phyloP scores from a whole-genome alignment of 2,888 invertebrate genomes.

The Ariolimax columbianus region DNA sequence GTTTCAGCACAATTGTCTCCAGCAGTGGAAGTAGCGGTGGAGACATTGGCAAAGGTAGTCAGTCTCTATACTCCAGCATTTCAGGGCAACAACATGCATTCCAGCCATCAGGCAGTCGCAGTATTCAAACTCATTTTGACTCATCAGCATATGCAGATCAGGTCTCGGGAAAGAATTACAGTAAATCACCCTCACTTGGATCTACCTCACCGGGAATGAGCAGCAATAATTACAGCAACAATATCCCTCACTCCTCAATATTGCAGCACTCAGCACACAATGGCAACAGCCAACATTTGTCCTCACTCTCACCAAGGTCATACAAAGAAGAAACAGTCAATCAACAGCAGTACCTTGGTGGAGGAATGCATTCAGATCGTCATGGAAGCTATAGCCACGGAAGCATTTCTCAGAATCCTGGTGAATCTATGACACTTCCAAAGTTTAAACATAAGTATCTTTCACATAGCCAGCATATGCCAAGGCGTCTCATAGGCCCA shows the following conservation, averaged over 20 bases:
- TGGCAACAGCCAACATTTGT: slow-evolving; percentile 40
- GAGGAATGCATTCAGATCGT: slow-evolving; percentile 39
- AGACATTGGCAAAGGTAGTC: slow-evolving; percentile 44
- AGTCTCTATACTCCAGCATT: slow-evolving; percentile 52
- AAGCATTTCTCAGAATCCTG: slow-evolving; percentile 23
- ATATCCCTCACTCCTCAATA: slow-evolving; percentile 41
- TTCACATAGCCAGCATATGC: slow-evolving; percentile 44
- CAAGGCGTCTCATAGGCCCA: slow-evolving; percentile 40
- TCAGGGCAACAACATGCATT: slow-evolving; percentile 48
- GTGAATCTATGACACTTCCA: slow-evolving; percentile 49
- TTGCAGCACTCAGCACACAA: slow-evolving; percentile 48
- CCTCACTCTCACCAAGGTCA: slow-evolving; percentile 43
- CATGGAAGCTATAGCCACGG: slow-evolving; percentile 36
- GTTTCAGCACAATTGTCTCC: slow-evolving; percentile 56
- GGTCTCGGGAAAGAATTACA: slow-evolving; percentile 41
- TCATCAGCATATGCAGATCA: slow-evolving; percentile 45
- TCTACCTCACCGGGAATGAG: slow-evolving; percentile 51
- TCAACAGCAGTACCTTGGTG: slow-evolving; percentile 39
- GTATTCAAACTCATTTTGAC: slow-evolving; percentile 44
- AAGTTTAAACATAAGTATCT: slow-evolving; percentile 50
- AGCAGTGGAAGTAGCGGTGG: slow-evolving; percentile 49
- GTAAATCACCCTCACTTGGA: slow-evolving; percentile 47
- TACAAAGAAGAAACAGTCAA: slow-evolving; percentile 41
- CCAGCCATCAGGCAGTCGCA: slow-evolving; percentile 40
- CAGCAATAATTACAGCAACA: slow-evolving; percentile 39